These are phyloP conservation scores for Triplophysa yarkandensis DNA, from an alignment of 2,797 vertebrate genomes.

Conservation along the genomic window DNA sequence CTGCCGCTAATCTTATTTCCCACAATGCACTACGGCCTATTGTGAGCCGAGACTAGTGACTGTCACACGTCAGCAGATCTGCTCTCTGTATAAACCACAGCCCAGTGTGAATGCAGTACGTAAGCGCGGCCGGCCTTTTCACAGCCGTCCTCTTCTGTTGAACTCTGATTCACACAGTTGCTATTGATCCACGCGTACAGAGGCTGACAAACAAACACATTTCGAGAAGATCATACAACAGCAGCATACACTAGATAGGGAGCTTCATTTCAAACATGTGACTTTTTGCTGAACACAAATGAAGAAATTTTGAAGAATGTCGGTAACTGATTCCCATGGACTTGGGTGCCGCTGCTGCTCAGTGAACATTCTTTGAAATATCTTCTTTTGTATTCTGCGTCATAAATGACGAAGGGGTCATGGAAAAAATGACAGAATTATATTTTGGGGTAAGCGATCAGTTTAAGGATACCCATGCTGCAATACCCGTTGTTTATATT, in stretches of 20 bases:
- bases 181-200: conserved; percentile 25
- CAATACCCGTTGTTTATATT: too few relatives aligned
- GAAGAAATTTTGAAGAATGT: too few relatives aligned
- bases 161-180: conserved; percentile 18
- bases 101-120: conserved; percentile 26
- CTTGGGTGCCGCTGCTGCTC: too few relatives aligned
- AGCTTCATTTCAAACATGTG: too few relatives aligned
- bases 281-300: too few relatives aligned
- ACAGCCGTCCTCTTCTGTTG: conserved; percentile 14
- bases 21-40: conserved; percentile 62
- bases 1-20: conserved; percentile 65
- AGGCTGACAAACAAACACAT: conserved; percentile 1
- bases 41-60: conserved; percentile 59
- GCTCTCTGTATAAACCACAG: conserved; percentile 40
- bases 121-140: conserved; percentile 21
- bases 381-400: too few relatives aligned
- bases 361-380: too few relatives aligned
- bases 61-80: conserved; percentile 58
- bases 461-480: too few relatives aligned
- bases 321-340: too few relatives aligned
- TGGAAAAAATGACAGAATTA: too few relatives aligned
- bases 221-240: background rate
- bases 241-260: background rate
- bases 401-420: too few relatives aligned
- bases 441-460: too few relatives aligned